Evolutionary conservation across 2,888 invertebrate genomes (phyloP).

Genomic region (Ophonus ardosiacus): DNA sequence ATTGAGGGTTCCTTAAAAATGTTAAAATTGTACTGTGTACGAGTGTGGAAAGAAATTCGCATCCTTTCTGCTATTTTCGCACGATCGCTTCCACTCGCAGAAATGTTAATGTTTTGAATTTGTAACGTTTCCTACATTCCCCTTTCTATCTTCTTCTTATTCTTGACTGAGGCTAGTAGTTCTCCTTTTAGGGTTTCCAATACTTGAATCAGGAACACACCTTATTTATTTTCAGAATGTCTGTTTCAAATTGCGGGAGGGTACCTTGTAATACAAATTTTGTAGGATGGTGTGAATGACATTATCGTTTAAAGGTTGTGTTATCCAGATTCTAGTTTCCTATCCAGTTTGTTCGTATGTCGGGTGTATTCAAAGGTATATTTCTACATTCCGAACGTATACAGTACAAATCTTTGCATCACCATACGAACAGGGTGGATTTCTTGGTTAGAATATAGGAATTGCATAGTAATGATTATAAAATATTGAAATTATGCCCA

Average conservation of each 20-base stretch:
- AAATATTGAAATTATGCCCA: constrained; percentile 60
- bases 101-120: constrained; percentile 60
- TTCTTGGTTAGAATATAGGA: constrained; percentile 51
- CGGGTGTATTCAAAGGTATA: neutral
- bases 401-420: constrained; percentile 52
- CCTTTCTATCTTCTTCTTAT: constrained; percentile 54
- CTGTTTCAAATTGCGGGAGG: too few relatives aligned
- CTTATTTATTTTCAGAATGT: too few relatives aligned
- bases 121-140: constrained; percentile 37
- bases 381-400: constrained; percentile 12
- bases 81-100: constrained; percentile 53
- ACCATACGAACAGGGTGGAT: constrained; percentile 23
- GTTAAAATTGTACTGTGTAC: too few relatives aligned
- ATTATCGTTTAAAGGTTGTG: neutral
- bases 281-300: neutral
- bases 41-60: constrained; percentile 18
- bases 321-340: neutral
- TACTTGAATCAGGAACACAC: too few relatives aligned
- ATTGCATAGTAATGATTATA: constrained; percentile 61
- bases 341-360: neutral
- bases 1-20: too few relatives aligned
- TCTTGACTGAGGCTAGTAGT: constrained; percentile 61
- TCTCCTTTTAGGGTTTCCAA: constrained; percentile 49
- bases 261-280: neutral
- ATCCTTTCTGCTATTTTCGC: constrained; percentile 55